Percentiles rank a stretch among this genome's conserved stretches.
Conservation (phyloP, 2,113 vertebrate species). For the Mirounga angustirostris region DNA sequence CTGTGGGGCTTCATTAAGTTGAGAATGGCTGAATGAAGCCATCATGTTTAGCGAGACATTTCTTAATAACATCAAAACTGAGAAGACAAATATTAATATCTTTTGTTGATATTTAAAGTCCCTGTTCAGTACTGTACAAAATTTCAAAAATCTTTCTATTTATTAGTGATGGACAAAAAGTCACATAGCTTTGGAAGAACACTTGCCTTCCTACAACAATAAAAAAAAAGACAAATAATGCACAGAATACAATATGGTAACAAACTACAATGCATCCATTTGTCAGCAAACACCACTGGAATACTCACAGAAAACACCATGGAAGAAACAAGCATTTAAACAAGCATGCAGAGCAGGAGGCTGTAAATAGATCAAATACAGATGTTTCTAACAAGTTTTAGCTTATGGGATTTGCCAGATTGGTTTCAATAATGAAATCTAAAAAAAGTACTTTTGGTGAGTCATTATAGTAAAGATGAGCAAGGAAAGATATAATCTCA, state of each 20-base stretch:
- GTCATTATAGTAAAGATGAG: conserved; percentile 46
- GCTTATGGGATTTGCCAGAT: conserved; percentile 68
- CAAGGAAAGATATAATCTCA: conserved; percentile 48
- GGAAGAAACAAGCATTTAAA: not conserved
- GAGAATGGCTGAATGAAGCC: not conserved
- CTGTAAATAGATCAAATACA: conserved; percentile 66
- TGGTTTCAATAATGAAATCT: conserved; percentile 68
- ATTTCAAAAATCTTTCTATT: not conserved
- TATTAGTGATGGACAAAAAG: conserved; percentile 16
- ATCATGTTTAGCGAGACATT: not conserved
- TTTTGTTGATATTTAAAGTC: not conserved
- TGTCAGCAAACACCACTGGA: not conserved
- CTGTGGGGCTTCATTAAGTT: not conserved
- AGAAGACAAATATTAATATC: conserved; percentile 29
- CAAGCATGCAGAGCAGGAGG: not conserved
- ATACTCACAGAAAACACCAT: not conserved
- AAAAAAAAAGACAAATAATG: conserved; percentile 5
- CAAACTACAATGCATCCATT: not conserved
- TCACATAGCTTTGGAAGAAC: not conserved
- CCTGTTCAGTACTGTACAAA: not conserved
- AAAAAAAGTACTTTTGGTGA: conserved; percentile 58
- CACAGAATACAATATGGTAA: not conserved
- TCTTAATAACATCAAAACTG: conserved; percentile 45
- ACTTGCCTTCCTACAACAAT: not conserved
- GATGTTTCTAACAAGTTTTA: conserved; percentile 75